phyloP scores from a whole-genome alignment of 2,113 vertebrate species.

The Heliornis fulica region DNA sequence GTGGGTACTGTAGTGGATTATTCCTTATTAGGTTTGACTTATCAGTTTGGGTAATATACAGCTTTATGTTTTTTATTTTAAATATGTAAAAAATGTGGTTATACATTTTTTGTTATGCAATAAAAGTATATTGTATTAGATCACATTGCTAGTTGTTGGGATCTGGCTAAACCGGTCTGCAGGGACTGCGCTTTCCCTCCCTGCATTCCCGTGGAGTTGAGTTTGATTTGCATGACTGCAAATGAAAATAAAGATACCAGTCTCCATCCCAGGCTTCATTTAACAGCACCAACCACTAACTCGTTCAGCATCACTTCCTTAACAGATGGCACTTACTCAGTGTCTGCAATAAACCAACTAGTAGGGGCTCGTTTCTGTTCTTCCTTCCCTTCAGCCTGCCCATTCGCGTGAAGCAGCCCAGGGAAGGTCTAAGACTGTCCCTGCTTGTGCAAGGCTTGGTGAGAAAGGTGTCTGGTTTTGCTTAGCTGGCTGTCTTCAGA shows the following conservation, averaged over 20 bases:
- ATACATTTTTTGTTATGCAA: slow-evolving; percentile 37
- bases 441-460: rapidly evolving
- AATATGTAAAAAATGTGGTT: background rate
- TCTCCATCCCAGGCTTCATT: rapidly evolving
- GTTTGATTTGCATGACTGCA: background rate
- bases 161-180: background rate
- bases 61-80: slow-evolving; percentile 9
- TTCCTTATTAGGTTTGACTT: background rate
- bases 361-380: rapidly evolving
- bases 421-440: background rate
- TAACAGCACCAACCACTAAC: background rate
- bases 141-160: background rate
- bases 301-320: rapidly evolving
- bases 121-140: slow-evolving; percentile 16
- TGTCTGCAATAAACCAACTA: rapidly evolving
- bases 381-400: background rate
- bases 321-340: background rate
- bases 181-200: background rate
- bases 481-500: background rate
- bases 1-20: background rate
- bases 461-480: background rate
- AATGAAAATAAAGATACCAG: background rate
- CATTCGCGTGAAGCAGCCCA: rapidly evolving
- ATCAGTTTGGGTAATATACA: background rate
- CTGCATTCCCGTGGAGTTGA: background rate